phyloP scores from a whole-genome alignment of 1,140 invertebrate genomes.

The Antheraea pernyi region DNA sequence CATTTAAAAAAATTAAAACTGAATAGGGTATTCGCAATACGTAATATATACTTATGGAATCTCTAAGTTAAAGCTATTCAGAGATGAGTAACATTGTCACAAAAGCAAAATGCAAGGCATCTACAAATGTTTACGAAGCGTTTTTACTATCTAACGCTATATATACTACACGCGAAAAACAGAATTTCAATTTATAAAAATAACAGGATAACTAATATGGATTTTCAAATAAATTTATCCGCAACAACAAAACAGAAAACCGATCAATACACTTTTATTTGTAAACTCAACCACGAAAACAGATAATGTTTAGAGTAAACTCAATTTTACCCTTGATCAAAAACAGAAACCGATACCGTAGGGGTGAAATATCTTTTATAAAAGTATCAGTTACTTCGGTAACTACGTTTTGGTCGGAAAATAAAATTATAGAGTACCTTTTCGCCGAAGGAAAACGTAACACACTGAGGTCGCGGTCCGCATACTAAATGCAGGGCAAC shows the following conservation, averaged over 20 bases:
- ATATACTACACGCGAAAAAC: too few species aligned
- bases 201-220: too few species aligned
- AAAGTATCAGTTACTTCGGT: slow-evolving; percentile 68
- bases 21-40: too few species aligned
- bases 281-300: not conserved
- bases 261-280: not conserved
- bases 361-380: slow-evolving; percentile 48
- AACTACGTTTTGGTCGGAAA: slow-evolving; percentile 73
- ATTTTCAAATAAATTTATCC: not conserved
- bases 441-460: slow-evolving; percentile 65
- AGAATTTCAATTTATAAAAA: too few species aligned
- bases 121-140: too few species aligned
- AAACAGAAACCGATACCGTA: slow-evolving; percentile 38
- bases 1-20: too few species aligned
- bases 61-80: too few species aligned
- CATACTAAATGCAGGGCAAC: slow-evolving; percentile 52
- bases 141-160: too few species aligned
- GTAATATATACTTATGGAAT: too few species aligned
- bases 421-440: slow-evolving; percentile 76
- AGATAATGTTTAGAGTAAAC: slow-evolving; percentile 13
- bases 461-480: slow-evolving; percentile 52
- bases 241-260: not conserved
- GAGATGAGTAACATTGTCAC: too few species aligned
- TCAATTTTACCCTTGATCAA: slow-evolving; percentile 44
- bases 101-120: too few species aligned